phyloP scores from a whole-genome alignment of 2,888 invertebrate genomes.

The Hypomecis atomaria region DNA sequence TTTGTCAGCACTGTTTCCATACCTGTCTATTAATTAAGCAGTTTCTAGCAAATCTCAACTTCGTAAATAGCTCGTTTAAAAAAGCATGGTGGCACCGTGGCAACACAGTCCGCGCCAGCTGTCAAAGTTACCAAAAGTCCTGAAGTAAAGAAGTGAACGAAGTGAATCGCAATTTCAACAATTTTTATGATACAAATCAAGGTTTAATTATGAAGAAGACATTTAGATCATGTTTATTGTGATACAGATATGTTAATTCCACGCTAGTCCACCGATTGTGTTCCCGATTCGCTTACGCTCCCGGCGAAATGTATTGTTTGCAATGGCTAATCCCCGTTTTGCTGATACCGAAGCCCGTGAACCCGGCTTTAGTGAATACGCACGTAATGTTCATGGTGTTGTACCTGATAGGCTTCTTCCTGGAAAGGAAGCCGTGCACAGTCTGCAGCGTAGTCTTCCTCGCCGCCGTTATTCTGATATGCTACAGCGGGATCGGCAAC shows the following conservation, averaged over 20 bases:
- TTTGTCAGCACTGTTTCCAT: no score
- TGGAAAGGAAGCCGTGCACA: conserved; percentile 98
- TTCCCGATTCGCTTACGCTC: conserved; percentile 39
- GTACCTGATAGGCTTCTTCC: conserved; percentile 97
- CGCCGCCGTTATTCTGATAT: conserved; percentile 95
- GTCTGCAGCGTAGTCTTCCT: conserved; percentile 98
- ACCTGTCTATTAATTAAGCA: no score
- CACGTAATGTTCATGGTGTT: conserved; percentile 99
- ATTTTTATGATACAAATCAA: conserved; percentile 21
- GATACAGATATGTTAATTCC: conserved; percentile 51
- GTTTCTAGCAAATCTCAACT: no score
- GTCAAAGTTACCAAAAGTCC: not conserved
- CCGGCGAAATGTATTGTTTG: conserved; percentile 94
- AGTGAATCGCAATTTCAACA: conserved; percentile 32
- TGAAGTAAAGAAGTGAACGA: conserved; percentile 28
- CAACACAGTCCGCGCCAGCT: not conserved
- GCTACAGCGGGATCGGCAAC: conserved; percentile 97
- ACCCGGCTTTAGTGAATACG: conserved; percentile 97
- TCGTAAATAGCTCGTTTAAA: not conserved
- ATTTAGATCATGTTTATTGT: conserved; percentile 67
- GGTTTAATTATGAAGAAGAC: conserved; percentile 55
- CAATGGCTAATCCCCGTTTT: conserved; percentile 99
- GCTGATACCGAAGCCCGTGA: conserved; percentile 98
- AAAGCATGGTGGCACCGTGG: not conserved
- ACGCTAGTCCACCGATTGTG: conserved; percentile 50